Conservation (phyloP, 2,888 invertebrate species). For the Lydus trimaculatus region DNA sequence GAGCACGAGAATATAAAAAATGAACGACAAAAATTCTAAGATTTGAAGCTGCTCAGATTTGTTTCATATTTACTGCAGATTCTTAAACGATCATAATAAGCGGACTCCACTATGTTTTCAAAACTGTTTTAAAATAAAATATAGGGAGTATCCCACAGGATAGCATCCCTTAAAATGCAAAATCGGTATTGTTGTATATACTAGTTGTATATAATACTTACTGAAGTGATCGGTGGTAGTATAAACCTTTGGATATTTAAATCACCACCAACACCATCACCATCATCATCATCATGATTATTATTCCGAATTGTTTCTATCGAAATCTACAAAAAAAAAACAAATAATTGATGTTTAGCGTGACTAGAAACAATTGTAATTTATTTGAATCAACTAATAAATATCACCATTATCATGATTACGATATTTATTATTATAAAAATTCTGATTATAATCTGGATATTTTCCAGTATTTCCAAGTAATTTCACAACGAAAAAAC, state of each 20-base stretch:
- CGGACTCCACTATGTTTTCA: too few species aligned
- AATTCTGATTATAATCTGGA: neutral
- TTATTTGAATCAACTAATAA: neutral
- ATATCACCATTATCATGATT: neutral
- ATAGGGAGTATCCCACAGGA: too few species aligned
- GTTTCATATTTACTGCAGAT: too few species aligned
- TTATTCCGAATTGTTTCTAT: neutral
- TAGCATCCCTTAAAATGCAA: too few species aligned
- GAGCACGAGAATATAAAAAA: too few species aligned
- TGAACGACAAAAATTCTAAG: too few species aligned
- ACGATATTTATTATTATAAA: neutral
- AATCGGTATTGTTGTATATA: too few species aligned
- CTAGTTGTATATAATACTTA: slow-evolving; percentile 22
- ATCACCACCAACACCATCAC: slow-evolving; percentile 22
- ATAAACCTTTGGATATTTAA: slow-evolving; percentile 25
- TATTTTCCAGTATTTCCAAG: slow-evolving; percentile 1
- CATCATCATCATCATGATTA: neutral
- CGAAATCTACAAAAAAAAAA: neutral
- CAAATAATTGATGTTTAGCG: neutral
- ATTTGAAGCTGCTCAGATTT: too few species aligned
- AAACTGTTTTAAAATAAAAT: too few species aligned
- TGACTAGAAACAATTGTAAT: neutral
- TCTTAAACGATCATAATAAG: too few species aligned
- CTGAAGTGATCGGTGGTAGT: slow-evolving; percentile 31
- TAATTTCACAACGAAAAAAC: slow-evolving; percentile 2